phyloP scores from a whole-genome alignment of 1,140 invertebrate genomes.

The Drosophila ohnishii region DNA sequence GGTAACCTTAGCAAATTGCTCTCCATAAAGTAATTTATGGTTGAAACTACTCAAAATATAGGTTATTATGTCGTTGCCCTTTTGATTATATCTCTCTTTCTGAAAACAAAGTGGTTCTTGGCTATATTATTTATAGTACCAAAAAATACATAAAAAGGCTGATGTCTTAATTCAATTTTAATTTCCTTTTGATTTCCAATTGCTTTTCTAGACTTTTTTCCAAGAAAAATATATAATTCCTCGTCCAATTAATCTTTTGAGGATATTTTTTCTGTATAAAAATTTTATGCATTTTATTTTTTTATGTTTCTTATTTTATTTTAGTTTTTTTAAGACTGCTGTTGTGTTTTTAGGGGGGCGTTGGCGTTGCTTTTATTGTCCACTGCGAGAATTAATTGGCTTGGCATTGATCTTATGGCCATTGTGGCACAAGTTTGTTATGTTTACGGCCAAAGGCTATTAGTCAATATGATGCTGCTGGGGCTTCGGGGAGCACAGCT shows the following conservation, averaged over 20 bases:
- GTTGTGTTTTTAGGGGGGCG: conserved; percentile 18
- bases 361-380: conserved; percentile 52
- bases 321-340: neutral
- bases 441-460: conserved; percentile 70
- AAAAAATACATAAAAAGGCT: neutral
- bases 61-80: conserved; percentile 8
- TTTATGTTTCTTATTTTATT: conserved; percentile 3
- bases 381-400: conserved; percentile 65
- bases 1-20: conserved; percentile 32
- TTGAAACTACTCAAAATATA: conserved; percentile 12
- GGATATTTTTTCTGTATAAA: neutral
- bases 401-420: conserved; percentile 71
- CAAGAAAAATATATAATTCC: neutral
- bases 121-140: neutral
- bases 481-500: conserved; percentile 22
- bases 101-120: conserved; percentile 2
- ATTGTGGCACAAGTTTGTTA: conserved; percentile 51
- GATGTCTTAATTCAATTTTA: neutral
- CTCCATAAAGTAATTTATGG: neutral
- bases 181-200: conserved; percentile 9
- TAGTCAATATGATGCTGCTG: conserved; percentile 53
- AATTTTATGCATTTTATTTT: conserved; percentile 6
- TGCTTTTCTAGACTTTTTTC: neutral
- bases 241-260: neutral
- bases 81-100: conserved; percentile 7